These are phyloP conservation scores for Drosophila kambysellisi DNA, from an alignment of 2,888 invertebrate genomes.

Conservation along the genomic window DNA sequence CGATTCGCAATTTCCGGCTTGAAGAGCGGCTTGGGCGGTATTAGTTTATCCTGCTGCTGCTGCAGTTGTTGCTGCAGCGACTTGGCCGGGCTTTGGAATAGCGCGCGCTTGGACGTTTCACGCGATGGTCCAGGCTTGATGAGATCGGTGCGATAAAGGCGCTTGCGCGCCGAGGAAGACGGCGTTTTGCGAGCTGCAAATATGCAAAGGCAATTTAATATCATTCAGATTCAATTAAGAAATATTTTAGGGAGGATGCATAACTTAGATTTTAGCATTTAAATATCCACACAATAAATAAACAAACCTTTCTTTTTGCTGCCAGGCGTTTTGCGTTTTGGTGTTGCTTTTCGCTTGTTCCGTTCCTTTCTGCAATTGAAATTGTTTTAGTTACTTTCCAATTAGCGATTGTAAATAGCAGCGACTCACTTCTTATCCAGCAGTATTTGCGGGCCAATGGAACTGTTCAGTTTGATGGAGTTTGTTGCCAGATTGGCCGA, in stretches of 20 bases:
- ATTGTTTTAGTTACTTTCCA: background rate
- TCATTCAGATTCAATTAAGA: background rate
- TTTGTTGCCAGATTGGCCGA: constrained; percentile 88
- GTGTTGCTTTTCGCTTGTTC: constrained; percentile 82
- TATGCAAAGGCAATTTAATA: background rate
- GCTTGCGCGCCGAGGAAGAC: constrained; percentile 82
- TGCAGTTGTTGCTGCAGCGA: constrained; percentile 84
- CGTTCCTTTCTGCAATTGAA: constrained; percentile 70
- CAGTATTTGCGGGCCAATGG: constrained; percentile 81
- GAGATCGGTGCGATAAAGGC: constrained; percentile 73
- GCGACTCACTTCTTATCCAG: constrained; percentile 80
- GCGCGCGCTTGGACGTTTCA: constrained; percentile 89
- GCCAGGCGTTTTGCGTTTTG: constrained; percentile 87
- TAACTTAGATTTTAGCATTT: background rate
- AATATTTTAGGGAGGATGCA: background rate
- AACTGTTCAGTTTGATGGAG: constrained; percentile 82
- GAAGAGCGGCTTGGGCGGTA: constrained; percentile 73
- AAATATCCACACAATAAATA: background rate
- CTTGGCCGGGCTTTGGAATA: constrained; percentile 91
- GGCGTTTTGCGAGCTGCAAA: constrained; percentile 81
- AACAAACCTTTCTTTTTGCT: constrained; percentile 84
- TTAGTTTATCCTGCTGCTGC: constrained; percentile 74
- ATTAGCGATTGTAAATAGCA: background rate
- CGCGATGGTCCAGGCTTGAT: constrained; percentile 84
- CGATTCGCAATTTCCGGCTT: constrained; percentile 86